These are phyloP conservation scores for Leontocebus nigricollis DNA, from an alignment of 2,797 vertebrate species.

Conservation along the genomic window DNA sequence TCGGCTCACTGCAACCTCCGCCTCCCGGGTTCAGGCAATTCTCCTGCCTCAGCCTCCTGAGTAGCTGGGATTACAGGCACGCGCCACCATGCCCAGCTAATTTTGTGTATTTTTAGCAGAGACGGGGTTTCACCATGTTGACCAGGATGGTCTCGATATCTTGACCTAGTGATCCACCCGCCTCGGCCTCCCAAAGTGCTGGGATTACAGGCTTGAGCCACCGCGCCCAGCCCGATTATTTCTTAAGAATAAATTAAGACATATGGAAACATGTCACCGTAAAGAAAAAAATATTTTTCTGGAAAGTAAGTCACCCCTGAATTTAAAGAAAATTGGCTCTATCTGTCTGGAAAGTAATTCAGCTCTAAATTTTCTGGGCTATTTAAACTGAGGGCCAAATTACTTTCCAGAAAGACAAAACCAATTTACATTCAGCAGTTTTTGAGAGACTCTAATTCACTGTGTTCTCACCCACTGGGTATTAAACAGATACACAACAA, in stretches of 20 bases:
- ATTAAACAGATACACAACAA: background rate
- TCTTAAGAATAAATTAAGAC: conserved; percentile 38
- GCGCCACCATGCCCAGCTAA: too few species aligned
- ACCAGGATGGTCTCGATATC: too few species aligned
- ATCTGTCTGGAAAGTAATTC: background rate
- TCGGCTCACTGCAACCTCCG: too few species aligned
- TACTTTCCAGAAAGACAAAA: background rate
- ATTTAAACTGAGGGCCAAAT: background rate
- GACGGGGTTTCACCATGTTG: too few species aligned
- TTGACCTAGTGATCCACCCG: too few species aligned
- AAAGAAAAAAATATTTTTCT: background rate
- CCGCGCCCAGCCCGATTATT: too few species aligned
- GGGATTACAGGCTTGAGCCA: too few species aligned
- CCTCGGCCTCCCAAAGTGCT: too few species aligned
- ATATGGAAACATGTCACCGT: background rate
- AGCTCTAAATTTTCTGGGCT: background rate
- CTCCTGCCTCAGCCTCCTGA: too few species aligned
- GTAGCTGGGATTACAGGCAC: too few species aligned
- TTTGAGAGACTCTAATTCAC: background rate
- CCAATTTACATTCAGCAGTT: background rate
- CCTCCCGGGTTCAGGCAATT: too few species aligned
- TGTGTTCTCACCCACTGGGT: background rate
- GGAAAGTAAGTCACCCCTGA: background rate
- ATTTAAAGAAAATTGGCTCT: background rate
- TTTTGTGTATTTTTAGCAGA: too few species aligned